Evolutionary conservation across 2,888 invertebrate species (phyloP).

Genomic region (Macaria notata): DNA sequence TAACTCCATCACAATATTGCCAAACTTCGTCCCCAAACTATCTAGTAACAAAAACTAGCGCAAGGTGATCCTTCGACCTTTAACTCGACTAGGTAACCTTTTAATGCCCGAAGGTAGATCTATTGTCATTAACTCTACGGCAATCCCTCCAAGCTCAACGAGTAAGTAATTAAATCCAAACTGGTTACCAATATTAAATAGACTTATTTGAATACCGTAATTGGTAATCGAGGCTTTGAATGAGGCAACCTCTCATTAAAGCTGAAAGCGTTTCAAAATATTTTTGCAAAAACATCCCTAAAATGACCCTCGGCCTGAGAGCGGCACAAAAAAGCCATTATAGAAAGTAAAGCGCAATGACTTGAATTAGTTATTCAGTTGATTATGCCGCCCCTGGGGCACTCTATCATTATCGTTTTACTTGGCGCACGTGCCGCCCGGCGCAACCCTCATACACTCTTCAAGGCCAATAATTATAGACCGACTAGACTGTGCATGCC

Average conservation of each 20-base stretch:
- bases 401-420: slow-evolving; percentile 80
- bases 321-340: slow-evolving; percentile 70
- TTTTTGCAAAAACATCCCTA: slow-evolving; percentile 60
- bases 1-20: slow-evolving; percentile 15
- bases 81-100: slow-evolving; percentile 43
- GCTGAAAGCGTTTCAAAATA: slow-evolving; percentile 50
- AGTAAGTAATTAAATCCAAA: slow-evolving; percentile 34
- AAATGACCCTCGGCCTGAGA: slow-evolving; percentile 56
- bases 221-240: slow-evolving; percentile 29
- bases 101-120: slow-evolving; percentile 38
- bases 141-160: slow-evolving; percentile 32
- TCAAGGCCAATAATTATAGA: slow-evolving; percentile 76
- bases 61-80: slow-evolving; percentile 46
- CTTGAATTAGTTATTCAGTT: slow-evolving; percentile 80
- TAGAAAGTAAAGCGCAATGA: slow-evolving; percentile 68
- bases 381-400: slow-evolving; percentile 70
- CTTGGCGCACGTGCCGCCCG: slow-evolving; percentile 72
- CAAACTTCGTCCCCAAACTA: slow-evolving; percentile 22
- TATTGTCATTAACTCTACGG: slow-evolving; percentile 39
- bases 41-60: slow-evolving; percentile 36
- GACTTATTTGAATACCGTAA: slow-evolving; percentile 28
- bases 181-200: slow-evolving; percentile 30
- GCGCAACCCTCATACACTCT: slow-evolving; percentile 61
- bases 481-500: slow-evolving; percentile 42
- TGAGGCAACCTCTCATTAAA: slow-evolving; percentile 31